Base-by-base conservation (phyloP, 2,797 vertebrate species). In the Crotalus adamanteus region DNA sequence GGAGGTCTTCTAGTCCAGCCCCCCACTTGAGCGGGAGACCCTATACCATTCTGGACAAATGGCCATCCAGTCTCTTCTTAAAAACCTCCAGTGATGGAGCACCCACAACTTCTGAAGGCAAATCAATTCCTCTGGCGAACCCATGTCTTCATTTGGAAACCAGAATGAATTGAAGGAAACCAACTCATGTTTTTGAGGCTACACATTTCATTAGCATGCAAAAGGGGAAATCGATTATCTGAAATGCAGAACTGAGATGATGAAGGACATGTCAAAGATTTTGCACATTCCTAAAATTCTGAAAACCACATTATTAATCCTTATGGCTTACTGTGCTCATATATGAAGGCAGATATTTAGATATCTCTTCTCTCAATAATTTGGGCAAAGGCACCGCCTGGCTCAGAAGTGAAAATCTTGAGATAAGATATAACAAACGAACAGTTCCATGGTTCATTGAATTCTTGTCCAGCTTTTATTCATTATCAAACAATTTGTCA, bases 391-490 rank as follows among this genome's bases (percentile, higher is more conserved):
- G 20, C 1, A 0, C 60, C 6, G 55, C 47, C 90, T 20, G 31
- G 91, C 55, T 73, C 56, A 90, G 88, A 90, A 95, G 94, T 95
- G 94, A 95, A 95, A 91, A 59, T 59, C 25, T n/a, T 63, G 53
- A 93, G 90, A 94, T 93, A 65, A 95, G 92, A 93, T 60, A 14
- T 91, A 90, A 69, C 28, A 90, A 42, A 59, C 87, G 93, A 91
- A 78, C 95, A 92, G 86, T 60, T 94, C 83, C 89, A 92, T 3
- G 14, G 31, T 95, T 90, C 87, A 94, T 94, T 95, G 90, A 95
- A 94, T 94, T 93, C 83, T 83, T 56, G 25, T 91, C 22, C 86
- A 88, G 53, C 53, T 91, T 94, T 0, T 0, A 37, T 65, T 92
- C 92, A 95, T 95, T 92, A 95, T 57, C 22, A 51, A 31, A 90